Percentiles rank a stretch among this genome's conserved stretches.
Evolutionary conservation across 2,888 invertebrate species (phyloP).

Genomic region (Melitaea athalia): DNA sequence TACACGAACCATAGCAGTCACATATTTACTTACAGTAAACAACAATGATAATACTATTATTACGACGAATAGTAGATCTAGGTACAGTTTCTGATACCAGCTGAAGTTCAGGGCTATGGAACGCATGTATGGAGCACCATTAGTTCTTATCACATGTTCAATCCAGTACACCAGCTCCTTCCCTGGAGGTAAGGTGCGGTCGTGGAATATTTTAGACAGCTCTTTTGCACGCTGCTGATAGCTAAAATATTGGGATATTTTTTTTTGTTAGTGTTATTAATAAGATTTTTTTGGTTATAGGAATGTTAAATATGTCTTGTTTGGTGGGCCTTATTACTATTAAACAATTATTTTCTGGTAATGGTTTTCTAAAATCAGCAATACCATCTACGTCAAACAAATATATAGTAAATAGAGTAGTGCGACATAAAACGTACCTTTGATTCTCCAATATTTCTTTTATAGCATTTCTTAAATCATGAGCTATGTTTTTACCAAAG

Average conservation of each 20-base stretch:
- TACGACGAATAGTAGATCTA: constrained; percentile 50
- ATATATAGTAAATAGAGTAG: no score
- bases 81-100: constrained; percentile 55
- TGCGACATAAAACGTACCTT: constrained; percentile 33
- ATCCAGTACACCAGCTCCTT: constrained; percentile 58
- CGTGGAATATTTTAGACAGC: constrained; percentile 55
- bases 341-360: no score
- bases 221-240: constrained; percentile 52
- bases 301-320: not conserved
- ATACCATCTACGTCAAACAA: no score
- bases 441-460: constrained; percentile 43
- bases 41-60: constrained; percentile 5
- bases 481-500: constrained; percentile 43
- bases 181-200: constrained; percentile 51
- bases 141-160: constrained; percentile 55
- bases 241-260: constrained; percentile 43
- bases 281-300: not conserved
- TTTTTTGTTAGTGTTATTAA: not conserved
- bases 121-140: constrained; percentile 56
- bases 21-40: not conserved
- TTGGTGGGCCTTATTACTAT: no score
- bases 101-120: constrained; percentile 53
- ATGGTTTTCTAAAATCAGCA: no score
- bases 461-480: constrained; percentile 48
- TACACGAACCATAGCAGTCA: not conserved